phyloP scores from a whole-genome alignment of 2,888 invertebrate genomes.

The Agrotis segetum region DNA sequence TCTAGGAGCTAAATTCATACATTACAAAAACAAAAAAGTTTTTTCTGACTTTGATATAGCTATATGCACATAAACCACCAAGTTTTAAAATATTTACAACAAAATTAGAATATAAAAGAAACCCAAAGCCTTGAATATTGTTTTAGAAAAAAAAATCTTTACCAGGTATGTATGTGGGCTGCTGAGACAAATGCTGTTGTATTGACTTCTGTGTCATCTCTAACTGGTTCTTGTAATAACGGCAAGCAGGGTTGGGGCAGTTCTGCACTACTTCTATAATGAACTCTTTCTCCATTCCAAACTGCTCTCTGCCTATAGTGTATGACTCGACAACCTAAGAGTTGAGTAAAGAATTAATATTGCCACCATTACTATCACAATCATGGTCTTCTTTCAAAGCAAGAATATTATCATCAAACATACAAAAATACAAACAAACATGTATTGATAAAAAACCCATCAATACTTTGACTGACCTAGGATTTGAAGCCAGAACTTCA shows the following conservation, averaged over 20 bases:
- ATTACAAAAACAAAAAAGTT: no score
- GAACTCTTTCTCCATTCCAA: slow-evolving; percentile 97
- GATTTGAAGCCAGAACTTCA: background rate
- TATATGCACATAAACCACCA: no score
- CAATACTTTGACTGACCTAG: background rate
- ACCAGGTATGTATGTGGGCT: slow-evolving; percentile 90
- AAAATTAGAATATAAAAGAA: background rate
- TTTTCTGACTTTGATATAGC: no score
- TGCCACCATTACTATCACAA: no score
- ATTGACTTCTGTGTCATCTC: slow-evolving; percentile 93
- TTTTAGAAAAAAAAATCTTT: slow-evolving; percentile 37
- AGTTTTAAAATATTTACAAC: background rate
- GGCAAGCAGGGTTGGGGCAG: slow-evolving; percentile 96
- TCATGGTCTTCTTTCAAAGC: no score
- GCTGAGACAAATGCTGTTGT: slow-evolving; percentile 92
- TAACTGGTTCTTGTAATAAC: slow-evolving; percentile 96
- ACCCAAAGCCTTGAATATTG: background rate
- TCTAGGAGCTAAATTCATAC: no score
- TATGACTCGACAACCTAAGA: slow-evolving; percentile 95
- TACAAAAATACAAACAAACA: no score
- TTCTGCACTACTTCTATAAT: slow-evolving; percentile 97
- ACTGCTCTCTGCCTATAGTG: slow-evolving; percentile 95
- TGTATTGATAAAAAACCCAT: no score
- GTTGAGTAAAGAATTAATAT: background rate
- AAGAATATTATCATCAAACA: no score